These are phyloP conservation scores for Cosmia pyralina DNA, from an alignment of 2,888 invertebrate genomes.

Conservation along the genomic window DNA sequence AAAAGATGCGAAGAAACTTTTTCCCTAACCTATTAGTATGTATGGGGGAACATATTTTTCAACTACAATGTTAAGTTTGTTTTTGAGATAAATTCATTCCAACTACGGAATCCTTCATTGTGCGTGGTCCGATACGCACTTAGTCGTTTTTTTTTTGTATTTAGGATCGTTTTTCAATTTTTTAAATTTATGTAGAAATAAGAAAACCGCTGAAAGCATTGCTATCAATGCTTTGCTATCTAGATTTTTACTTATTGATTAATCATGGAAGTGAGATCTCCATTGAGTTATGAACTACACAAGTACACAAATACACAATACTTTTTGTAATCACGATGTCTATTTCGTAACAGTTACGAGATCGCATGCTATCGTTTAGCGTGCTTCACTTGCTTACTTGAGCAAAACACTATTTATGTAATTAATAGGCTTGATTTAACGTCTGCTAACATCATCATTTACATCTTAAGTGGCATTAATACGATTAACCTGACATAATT, in stretches of 20 bases:
- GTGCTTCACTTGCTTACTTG: conserved; percentile 48
- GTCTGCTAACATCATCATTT: conserved; percentile 30
- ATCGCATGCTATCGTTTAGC: conserved; percentile 50
- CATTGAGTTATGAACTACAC: conserved; percentile 30
- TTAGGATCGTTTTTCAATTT: neutral
- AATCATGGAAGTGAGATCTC: conserved; percentile 29
- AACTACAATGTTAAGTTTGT: too few species aligned
- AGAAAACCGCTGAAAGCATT: neutral
- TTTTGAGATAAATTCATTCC: too few species aligned
- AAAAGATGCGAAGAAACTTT: too few species aligned
- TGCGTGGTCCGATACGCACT: too few species aligned
- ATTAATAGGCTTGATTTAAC: conserved; percentile 42
- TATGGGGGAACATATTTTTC: too few species aligned
- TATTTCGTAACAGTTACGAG: conserved; percentile 55
- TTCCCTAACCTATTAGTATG: too few species aligned
- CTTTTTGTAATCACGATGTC: conserved; percentile 48
- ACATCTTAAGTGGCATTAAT: conserved; percentile 23
- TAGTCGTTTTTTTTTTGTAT: too few species aligned
- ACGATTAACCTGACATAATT: neutral
- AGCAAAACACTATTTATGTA: conserved; percentile 47
- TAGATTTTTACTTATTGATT: neutral
- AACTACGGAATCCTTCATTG: too few species aligned
- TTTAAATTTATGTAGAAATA: neutral
- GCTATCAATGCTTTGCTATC: neutral
- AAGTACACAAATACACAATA: conserved; percentile 27